Evolutionary conservation across 2,113 vertebrate genomes (phyloP).

Genomic region (Pandion haliaetus): DNA sequence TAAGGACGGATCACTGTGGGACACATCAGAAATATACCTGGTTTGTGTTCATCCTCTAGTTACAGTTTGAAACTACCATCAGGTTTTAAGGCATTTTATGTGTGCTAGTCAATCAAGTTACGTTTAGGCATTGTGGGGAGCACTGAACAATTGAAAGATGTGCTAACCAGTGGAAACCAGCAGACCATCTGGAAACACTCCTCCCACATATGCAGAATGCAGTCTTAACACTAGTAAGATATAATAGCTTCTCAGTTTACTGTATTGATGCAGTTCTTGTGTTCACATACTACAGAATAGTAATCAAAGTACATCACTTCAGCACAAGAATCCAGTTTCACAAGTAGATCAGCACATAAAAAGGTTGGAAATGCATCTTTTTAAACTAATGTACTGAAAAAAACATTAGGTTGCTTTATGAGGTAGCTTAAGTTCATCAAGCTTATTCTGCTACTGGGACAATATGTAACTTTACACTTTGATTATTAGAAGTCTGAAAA

Average conservation of each 20-base stretch:
- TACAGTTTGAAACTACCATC: neutral
- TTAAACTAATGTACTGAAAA: neutral
- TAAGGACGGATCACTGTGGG: neutral
- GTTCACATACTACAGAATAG: neutral
- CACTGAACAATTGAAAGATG: neutral
- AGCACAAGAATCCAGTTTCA: neutral
- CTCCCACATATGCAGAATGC: neutral
- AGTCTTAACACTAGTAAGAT: neutral
- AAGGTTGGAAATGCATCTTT: neutral
- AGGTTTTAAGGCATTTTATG: neutral
- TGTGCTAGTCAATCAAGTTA: neutral
- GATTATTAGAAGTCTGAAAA: neutral
- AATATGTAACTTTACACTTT: neutral
- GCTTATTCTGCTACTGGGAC: neutral
- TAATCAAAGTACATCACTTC: neutral
- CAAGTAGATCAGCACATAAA: neutral
- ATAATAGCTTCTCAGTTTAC: neutral
- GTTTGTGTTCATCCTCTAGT: neutral
- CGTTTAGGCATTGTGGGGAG: neutral
- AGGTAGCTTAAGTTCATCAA: neutral
- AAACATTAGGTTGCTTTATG: accelerated
- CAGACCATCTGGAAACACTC: neutral
- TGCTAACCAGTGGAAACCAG: neutral
- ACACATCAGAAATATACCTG: neutral
- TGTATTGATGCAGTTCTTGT: neutral